Conservation (phyloP, 1,140 invertebrate genomes). For the Cyphomyrmex costatus region DNA sequence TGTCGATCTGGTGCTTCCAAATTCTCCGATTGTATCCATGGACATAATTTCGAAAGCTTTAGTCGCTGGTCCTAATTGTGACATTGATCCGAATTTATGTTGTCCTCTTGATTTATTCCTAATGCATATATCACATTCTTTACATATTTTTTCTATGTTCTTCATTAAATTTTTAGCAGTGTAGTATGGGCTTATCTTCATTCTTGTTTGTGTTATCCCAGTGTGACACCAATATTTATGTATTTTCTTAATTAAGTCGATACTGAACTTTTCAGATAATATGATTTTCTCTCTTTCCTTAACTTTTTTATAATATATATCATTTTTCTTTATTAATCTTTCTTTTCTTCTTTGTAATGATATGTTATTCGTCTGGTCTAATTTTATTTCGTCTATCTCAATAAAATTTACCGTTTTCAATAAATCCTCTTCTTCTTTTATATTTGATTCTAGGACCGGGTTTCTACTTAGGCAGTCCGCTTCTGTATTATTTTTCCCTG, state of each 20-base stretch:
- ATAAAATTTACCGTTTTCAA: conserved; percentile 44
- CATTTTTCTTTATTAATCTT: conserved; percentile 12
- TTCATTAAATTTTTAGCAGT: conserved; percentile 23
- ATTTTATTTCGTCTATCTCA: conserved; percentile 15
- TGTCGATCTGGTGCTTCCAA: conserved; percentile 42
- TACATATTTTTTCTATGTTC: conserved; percentile 50
- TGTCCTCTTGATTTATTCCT: conserved; percentile 81
- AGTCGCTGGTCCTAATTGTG: conserved; percentile 37
- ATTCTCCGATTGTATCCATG: conserved; percentile 79
- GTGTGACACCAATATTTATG: conserved; percentile 32
- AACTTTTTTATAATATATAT: conserved; percentile 31
- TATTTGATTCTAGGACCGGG: no score
- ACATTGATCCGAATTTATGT: background rate
- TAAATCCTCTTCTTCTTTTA: conserved; percentile 19
- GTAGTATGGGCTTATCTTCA: conserved; percentile 32
- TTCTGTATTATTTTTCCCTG: background rate
- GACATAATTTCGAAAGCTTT: conserved; percentile 81
- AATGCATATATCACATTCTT: conserved; percentile 34
- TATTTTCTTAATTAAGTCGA: conserved; percentile 4
- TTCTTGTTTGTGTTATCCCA: conserved; percentile 29
- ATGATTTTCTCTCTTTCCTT: conserved; percentile 28
- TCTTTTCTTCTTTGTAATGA: conserved; percentile 3
- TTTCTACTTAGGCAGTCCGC: background rate
- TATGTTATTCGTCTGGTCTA: background rate
- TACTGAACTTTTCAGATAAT: conserved; percentile 6